Evolutionary conservation across 2,113 vertebrate species (phyloP).

Genomic region (Bufo gargarizans): DNA sequence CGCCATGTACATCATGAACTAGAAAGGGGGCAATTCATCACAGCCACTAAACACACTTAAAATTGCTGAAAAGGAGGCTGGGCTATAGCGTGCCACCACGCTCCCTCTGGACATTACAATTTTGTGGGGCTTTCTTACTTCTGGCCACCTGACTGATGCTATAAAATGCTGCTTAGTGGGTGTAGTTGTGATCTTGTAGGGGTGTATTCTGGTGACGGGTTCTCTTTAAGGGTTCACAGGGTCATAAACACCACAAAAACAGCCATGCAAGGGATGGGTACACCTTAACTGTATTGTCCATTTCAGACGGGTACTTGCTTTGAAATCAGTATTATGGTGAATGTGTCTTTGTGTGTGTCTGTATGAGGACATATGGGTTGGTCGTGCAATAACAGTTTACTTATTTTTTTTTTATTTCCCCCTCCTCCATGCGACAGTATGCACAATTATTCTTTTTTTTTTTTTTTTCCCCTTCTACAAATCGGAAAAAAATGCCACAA

Average conservation of each 20-base stretch:
- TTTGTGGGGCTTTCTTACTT: too few relatives aligned
- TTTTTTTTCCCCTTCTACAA: not conserved
- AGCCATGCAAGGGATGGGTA: not conserved
- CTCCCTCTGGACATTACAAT: too few relatives aligned
- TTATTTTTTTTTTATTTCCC: slow-evolving; percentile 22
- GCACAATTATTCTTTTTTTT: slow-evolving; percentile 37
- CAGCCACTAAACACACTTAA: too few relatives aligned
- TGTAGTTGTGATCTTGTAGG: too few relatives aligned
- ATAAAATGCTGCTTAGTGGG: too few relatives aligned
- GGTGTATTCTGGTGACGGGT: too few relatives aligned
- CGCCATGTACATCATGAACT: too few relatives aligned
- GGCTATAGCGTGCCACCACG: too few relatives aligned
- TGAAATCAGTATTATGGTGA: slow-evolving; percentile 54
- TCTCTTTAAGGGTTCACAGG: not conserved
- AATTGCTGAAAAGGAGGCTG: too few relatives aligned
- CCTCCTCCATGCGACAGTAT: slow-evolving; percentile 22
- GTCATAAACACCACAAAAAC: not conserved
- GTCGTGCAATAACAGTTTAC: slow-evolving; percentile 51
- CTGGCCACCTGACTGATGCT: too few relatives aligned
- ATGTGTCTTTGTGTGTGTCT: slow-evolving; percentile 35
- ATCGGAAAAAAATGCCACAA: slow-evolving; percentile 11
- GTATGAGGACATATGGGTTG: slow-evolving; percentile 47
- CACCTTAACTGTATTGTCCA: slow-evolving; percentile 41
- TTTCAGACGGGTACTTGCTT: slow-evolving; percentile 50
- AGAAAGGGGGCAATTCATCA: too few relatives aligned